phyloP scores from a whole-genome alignment of 2,888 invertebrate genomes.

The Diaphora mendica region DNA sequence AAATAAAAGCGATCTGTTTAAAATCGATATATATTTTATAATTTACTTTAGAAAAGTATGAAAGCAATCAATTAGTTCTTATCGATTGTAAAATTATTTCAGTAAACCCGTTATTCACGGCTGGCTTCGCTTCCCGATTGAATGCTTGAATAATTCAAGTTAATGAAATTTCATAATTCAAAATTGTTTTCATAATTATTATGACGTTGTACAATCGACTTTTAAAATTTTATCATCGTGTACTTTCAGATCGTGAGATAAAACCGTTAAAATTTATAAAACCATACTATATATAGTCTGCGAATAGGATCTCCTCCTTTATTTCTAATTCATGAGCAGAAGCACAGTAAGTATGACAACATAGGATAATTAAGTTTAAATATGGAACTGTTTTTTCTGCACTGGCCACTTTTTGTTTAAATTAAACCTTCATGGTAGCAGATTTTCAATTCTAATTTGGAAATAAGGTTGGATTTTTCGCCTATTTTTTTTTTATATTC shows the following conservation, averaged over 20 bases:
- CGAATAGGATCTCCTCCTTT: neutral
- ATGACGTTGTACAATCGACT: neutral
- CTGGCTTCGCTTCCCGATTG: neutral
- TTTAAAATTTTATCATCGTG: neutral
- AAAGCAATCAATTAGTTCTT: neutral
- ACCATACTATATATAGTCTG: neutral
- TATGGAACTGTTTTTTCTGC: neutral
- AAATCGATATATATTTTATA: neutral
- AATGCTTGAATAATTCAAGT: conserved; percentile 61
- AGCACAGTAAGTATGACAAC: neutral
- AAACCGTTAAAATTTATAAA: neutral
- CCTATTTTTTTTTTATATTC: no score
- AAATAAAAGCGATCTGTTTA: neutral
- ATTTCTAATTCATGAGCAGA: neutral
- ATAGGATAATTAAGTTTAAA: neutral
- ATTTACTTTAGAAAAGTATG: neutral
- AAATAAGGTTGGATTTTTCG: neutral
- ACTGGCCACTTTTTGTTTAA: no score
- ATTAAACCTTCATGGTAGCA: neutral
- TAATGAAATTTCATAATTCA: conserved; percentile 4
- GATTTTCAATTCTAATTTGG: neutral
- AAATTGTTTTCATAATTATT: conserved; percentile 11
- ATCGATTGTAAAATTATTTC: neutral
- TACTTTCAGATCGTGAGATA: neutral
- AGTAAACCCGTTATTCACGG: neutral